Evolutionary conservation across 2,797 vertebrate genomes (phyloP).

Genomic region (Momotus momota): DNA sequence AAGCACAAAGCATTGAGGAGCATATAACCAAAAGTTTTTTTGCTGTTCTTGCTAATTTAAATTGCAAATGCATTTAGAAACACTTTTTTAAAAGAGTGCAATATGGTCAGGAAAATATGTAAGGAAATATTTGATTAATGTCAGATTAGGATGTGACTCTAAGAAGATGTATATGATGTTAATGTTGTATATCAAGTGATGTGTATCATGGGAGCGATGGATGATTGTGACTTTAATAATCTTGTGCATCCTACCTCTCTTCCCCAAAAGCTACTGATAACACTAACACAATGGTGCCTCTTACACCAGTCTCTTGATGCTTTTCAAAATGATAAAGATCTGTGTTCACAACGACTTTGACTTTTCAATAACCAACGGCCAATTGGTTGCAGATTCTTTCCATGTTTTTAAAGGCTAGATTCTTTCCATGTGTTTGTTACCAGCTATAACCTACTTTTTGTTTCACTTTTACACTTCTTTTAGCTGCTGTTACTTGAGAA

Average conservation of each 20-base stretch:
- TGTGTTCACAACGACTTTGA: not conserved
- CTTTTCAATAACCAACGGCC: not conserved
- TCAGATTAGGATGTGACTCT: not conserved
- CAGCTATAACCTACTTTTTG: not conserved
- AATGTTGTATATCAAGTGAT: not conserved
- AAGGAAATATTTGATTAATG: not conserved
- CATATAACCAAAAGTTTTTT: not conserved
- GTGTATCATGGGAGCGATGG: not conserved
- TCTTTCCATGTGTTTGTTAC: not conserved
- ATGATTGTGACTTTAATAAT: not conserved
- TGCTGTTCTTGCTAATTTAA: not conserved
- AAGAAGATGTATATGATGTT: not conserved
- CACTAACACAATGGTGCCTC: not conserved
- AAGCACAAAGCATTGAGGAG: not conserved
- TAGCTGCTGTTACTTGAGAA: not conserved
- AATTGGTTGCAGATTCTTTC: not conserved
- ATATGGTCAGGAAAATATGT: not conserved
- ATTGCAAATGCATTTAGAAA: not conserved
- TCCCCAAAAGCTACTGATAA: not conserved
- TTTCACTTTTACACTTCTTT: not conserved
- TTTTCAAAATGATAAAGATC: not conserved
- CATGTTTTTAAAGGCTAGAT: not conserved
- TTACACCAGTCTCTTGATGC: not conserved
- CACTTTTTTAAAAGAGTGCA: not conserved
- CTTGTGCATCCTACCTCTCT: not conserved